phyloP scores from a whole-genome alignment of 2,888 invertebrate species.

The Bellardia bayeri region DNA sequence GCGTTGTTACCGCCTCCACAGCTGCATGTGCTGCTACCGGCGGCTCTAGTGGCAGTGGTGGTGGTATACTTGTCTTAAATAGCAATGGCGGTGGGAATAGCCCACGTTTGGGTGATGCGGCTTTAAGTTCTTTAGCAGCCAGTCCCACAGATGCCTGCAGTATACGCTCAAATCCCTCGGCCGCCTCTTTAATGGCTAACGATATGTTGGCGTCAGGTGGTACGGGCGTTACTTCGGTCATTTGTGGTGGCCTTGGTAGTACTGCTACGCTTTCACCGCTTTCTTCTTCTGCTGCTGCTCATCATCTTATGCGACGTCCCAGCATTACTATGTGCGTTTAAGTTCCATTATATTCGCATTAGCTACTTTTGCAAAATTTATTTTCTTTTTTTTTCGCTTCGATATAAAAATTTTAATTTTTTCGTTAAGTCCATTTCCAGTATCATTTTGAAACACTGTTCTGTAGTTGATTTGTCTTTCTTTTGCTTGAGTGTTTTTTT shows the following conservation, averaged over 20 bases:
- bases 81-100: constrained; percentile 74
- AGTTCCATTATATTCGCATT: constrained; percentile 59
- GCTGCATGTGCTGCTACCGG: constrained; percentile 44
- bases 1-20: constrained; percentile 33
- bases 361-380: constrained; percentile 31
- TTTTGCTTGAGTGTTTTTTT: constrained; percentile 30
- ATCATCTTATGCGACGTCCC: constrained; percentile 84
- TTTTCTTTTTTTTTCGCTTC: constrained; percentile 61
- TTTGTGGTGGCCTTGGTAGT: constrained; percentile 64
- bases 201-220: constrained; percentile 67
- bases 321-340: constrained; percentile 84
- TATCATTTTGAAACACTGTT: constrained; percentile 18
- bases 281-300: constrained; percentile 83
- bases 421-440: neutral
- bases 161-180: constrained; percentile 83
- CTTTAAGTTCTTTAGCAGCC: constrained; percentile 81
- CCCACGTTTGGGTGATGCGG: constrained; percentile 78
- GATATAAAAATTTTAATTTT: constrained; percentile 25
- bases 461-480: constrained; percentile 10
- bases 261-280: constrained; percentile 82
- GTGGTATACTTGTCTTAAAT: constrained; percentile 70
- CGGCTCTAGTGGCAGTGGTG: constrained; percentile 63
- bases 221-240: constrained; percentile 73
- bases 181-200: constrained; percentile 81
- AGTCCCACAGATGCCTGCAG: constrained; percentile 83